Evolutionary conservation across 2,888 invertebrate species (phyloP), one percentile per base, ranked within the genome.

Genomic region (Stramonita haemastoma): DNA sequence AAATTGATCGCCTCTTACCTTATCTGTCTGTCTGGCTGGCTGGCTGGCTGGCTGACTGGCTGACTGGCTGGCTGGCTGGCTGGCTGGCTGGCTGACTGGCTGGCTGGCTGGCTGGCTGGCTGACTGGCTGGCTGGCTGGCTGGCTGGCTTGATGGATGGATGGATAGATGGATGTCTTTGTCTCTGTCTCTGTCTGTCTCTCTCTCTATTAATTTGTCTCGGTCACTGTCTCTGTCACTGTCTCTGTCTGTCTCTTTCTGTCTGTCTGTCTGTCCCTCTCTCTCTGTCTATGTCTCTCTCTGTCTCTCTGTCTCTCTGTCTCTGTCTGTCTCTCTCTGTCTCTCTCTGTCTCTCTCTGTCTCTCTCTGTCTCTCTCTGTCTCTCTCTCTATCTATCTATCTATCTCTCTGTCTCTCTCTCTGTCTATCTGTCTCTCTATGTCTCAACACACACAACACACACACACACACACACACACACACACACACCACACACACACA

Each of bases 271-370:
- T 86, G 66, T 86, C 0, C 32, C 66, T 60, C 66, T 86, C 29
- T 86, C 8, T 86, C 60, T n/a, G n/a, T n/a, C n/a, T n/a, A n/a
- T n/a, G n/a, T n/a, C n/a, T n/a, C n/a, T n/a, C n/a, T n/a, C n/a
- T 86, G 34, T 57, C 0, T 66, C 34, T 86, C 32, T 86, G 4
- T 86, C 60, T 86, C 15, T 86, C 60, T 86, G 36, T 70, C 84
- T 36, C 29, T 84, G 73, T 86, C 19, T 84, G 6, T 34, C 19
- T 84, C 70, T 86, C 86, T 86, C 32, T 70, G 22, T 66, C 32
- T 86, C 36, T 85, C 77, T 77, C 22, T 77, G 15, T 57, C n/a
- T n/a, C 79, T 79, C 81, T 56, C 79, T 73, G 26, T 87, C 36
- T 36, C 34, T 87, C 73, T 36, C 77, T 73, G 36, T 34, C 36